phyloP scores from a whole-genome alignment of 2,888 invertebrate genomes.

The Tillus elongatus region DNA sequence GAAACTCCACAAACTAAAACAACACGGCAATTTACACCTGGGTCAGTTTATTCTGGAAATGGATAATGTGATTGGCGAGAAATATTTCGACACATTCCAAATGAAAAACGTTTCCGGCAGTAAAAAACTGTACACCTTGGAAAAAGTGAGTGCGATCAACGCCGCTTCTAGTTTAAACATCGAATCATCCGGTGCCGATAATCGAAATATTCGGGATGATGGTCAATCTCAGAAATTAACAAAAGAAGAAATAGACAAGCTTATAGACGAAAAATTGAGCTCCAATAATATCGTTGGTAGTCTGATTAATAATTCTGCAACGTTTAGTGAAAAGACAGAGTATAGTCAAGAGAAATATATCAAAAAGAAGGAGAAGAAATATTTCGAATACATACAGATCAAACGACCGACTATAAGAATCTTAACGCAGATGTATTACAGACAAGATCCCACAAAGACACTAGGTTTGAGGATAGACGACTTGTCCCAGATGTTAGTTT shows the following conservation, averaged over 20 bases:
- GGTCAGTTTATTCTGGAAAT: slow-evolving; percentile 65
- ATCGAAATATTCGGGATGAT: slow-evolving; percentile 72
- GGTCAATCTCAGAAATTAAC: slow-evolving; percentile 74
- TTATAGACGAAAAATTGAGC: slow-evolving; percentile 66
- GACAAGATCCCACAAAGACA: slow-evolving; percentile 65
- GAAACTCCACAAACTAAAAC: slow-evolving; percentile 64
- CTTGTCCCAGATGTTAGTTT: slow-evolving; percentile 77
- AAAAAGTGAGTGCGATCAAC: slow-evolving; percentile 48
- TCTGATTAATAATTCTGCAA: slow-evolving; percentile 82
- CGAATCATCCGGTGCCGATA: slow-evolving; percentile 66
- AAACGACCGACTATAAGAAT: slow-evolving; percentile 71
- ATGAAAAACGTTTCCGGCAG: slow-evolving; percentile 53
- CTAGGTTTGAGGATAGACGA: slow-evolving; percentile 77
- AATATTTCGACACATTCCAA: slow-evolving; percentile 68
- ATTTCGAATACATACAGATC: slow-evolving; percentile 73
- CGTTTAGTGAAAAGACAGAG: slow-evolving; percentile 83
- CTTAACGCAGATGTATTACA: slow-evolving; percentile 77
- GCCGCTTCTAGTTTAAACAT: slow-evolving; percentile 56
- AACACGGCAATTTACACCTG: slow-evolving; percentile 53
- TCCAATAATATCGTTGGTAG: slow-evolving; percentile 79
- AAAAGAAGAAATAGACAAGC: slow-evolving; percentile 69
- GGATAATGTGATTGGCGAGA: slow-evolving; percentile 55
- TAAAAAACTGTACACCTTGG: slow-evolving; percentile 47
- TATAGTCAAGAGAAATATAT: slow-evolving; percentile 92
- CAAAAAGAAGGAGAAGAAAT: slow-evolving; percentile 91